These are phyloP conservation scores for Thaumetopoea pityocampa DNA, from an alignment of 1,140 invertebrate species.

Conservation along the genomic window DNA sequence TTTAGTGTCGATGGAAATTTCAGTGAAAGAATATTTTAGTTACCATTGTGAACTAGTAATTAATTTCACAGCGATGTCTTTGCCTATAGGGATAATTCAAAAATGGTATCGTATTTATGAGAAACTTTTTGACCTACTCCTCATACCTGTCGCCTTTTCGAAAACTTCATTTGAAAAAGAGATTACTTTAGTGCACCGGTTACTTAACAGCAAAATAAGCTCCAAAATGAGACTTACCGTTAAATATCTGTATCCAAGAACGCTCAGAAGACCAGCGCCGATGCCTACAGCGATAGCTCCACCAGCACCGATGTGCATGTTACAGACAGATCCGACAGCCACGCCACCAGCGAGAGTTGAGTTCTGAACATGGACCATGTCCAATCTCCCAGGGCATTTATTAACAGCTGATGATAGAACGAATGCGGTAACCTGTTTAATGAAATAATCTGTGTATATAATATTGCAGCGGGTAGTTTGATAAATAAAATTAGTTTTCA, in stretches of 20 bases:
- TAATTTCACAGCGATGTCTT: too few species aligned
- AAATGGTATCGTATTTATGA: too few species aligned
- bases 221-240: slow-evolving; percentile 79
- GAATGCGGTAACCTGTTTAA: slow-evolving; percentile 85
- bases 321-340: slow-evolving; percentile 80
- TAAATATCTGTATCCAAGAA: slow-evolving; percentile 89
- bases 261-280: slow-evolving; percentile 88
- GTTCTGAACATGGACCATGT: slow-evolving; percentile 95
- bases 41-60: too few species aligned
- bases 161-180: not conserved
- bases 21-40: too few species aligned
- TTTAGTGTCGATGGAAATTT: too few species aligned
- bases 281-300: slow-evolving; percentile 91
- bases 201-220: not conserved
- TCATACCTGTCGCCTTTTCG: too few species aligned
- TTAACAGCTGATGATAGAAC: slow-evolving; percentile 88
- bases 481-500: slow-evolving; percentile 2
- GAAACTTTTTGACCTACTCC: too few species aligned
- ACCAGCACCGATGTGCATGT: slow-evolving; percentile 91
- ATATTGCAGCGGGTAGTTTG: not conserved
- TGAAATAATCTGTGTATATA: not conserved
- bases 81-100: too few species aligned
- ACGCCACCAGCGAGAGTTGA: slow-evolving; percentile 91
- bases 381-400: slow-evolving; percentile 83
- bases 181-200: not conserved